Evolutionary conservation across 2,797 vertebrate genomes (phyloP), one percentile per base, ranked within the genome.

Genomic region (Sebastes steindachneri): DNA sequence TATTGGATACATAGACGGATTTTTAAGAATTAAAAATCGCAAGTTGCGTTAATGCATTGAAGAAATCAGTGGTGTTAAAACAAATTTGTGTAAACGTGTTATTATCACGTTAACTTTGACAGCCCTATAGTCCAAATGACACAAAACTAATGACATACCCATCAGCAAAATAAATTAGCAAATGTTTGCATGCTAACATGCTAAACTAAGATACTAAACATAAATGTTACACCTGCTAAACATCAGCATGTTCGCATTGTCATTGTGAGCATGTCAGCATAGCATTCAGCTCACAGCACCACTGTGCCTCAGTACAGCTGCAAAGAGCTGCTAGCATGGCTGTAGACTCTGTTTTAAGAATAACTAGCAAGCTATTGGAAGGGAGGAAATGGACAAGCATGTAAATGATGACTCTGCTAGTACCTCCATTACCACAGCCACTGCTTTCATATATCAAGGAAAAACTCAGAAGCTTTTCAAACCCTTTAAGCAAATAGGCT

Each of bases 401-500:
- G 51, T 79, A 48, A 79, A 79, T 62, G 33, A 79, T 71, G 41
- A 5, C 59, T 26, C 68, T 33, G 72, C 64, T 41, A 8, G 23
- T 59, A 7, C 17, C 57, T 60, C 62, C 59, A 76, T 76, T 70
- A 66, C 35, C 45, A 7, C 28, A 35, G 9, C 26, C 35, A 58
- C 64, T 41, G 33, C 63, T 70, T 80, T 59, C 26, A 68, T 81
- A 64, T 31, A 84, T 68, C 41, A 70, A 72, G n/a, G 15, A 29
- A 55, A 48, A 60, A 26, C 41, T 41, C 64, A n/a, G 9, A 72
- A 28, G 60, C 54, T 51, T 77, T 53, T 35, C 59, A 54, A 71
- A 65, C 57, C 37, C 57, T 75, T 82, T 35, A 62, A 64, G 67
- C 73, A 81, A 86, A 83, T 48, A 57, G n/a, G 23, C 37, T 28